These are phyloP conservation scores for Eleutherodactylus coqui DNA, from an alignment of 2,797 vertebrate genomes.

Conservation along the genomic window DNA sequence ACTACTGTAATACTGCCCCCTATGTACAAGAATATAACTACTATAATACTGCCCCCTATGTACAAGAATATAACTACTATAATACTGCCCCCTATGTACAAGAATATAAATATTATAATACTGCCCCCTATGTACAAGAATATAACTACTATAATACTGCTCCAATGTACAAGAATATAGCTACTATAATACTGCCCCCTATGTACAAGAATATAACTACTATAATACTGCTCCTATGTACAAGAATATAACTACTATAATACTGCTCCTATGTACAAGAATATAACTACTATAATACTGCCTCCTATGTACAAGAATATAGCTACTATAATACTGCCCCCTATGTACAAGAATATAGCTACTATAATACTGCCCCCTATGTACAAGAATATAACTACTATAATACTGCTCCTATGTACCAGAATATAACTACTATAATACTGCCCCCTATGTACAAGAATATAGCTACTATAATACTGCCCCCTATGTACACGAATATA, in stretches of 20 bases:
- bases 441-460: background rate
- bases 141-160: too few species aligned
- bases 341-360: background rate
- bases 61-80: too few species aligned
- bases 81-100: background rate
- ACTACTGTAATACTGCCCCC: too few species aligned
- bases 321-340: background rate
- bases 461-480: background rate
- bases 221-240: background rate
- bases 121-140: background rate
- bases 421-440: background rate
- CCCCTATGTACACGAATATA: background rate
- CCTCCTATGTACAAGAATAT: background rate
- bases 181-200: background rate
- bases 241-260: background rate
- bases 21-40: too few species aligned
- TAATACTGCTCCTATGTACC: background rate
- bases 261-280: background rate
- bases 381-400: background rate
- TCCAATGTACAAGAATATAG: background rate
- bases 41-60: too few species aligned
- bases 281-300: slow-evolving; percentile 8
- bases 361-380: background rate
- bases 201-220: background rate
- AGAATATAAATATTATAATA: background rate